Evolutionary conservation across 2,113 vertebrate genomes (phyloP), one percentile per base, ranked within the genome.

Genomic region (Catharus fuscescens): DNA sequence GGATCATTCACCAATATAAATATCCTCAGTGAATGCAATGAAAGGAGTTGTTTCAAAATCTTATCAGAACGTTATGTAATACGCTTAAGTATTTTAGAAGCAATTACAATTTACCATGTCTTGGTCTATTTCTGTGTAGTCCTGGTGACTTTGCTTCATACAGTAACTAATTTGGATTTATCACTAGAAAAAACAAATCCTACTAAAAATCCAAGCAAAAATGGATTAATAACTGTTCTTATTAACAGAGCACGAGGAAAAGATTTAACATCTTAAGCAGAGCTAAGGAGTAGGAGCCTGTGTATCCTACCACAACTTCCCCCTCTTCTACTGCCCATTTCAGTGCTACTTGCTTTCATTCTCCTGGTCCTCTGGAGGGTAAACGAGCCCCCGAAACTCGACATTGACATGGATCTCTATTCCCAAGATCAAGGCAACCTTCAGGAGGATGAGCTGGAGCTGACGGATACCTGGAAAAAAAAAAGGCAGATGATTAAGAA

Each of bases 331-430:
- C n/a, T 36, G 77, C 83, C 66, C 69, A 6, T 93, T 84, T 53
- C 66, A 92, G 12, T 20, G 31, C 48, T 89, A 97, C 99, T 98
- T 98, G 99, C 99, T 97, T 97, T 99, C 99, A 91, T 98, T 99
- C 82, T 99, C 99, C 95, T 99, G 99, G 93, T 99, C 99, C 90
- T 99, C 99, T 0, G 99, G 99, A 56, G 99, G 99, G 73, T 99
- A 98, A 14, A 99, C 98, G 6, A 99, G 98, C 21, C 98, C 98
- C 93, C 98, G 99, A 96, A 99, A 99, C 88, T 99, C 99, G 44
- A 99, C 98, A 17, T 99, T 99, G 91, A 99, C 99, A 4, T 99
- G 99, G 96, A 99, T 99, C 97, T 99, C 99, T 18, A 99, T 99
- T 81, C 99, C 99, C 73, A 99, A 96, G 92, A 99, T 98, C 97